These are phyloP conservation scores for Oreochromis aureus DNA, from an alignment of 2,113 vertebrate genomes.

Conservation along the genomic window DNA sequence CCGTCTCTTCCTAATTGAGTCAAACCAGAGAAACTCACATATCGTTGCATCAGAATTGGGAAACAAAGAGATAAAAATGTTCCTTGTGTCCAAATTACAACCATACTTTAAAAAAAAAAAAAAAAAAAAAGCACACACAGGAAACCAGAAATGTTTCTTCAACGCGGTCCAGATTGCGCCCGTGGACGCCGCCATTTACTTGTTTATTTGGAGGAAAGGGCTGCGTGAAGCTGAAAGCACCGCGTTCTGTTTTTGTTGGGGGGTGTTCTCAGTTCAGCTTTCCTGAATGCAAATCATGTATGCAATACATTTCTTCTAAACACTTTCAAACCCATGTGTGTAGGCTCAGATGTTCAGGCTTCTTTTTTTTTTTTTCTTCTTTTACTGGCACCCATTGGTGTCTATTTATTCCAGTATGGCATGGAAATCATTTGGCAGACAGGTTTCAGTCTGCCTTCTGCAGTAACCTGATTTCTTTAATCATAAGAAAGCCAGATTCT, in stretches of 20 bases:
- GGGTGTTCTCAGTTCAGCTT: neutral
- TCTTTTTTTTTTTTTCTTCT: neutral
- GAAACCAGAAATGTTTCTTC: neutral
- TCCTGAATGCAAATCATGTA: neutral
- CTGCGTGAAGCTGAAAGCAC: neutral
- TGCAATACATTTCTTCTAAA: neutral
- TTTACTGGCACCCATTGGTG: neutral
- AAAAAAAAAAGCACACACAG: neutral
- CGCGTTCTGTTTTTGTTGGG: neutral
- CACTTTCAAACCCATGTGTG: neutral
- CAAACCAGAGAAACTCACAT: slow-evolving; percentile 9
- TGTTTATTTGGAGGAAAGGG: neutral
- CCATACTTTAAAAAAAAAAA: neutral
- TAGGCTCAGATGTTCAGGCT: neutral
- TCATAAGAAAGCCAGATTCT: neutral
- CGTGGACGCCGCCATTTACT: neutral
- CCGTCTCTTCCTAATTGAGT: slow-evolving; percentile 13
- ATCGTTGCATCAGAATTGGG: neutral
- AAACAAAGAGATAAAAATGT: neutral
- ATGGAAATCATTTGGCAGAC: neutral
- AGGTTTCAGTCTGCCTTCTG: neutral
- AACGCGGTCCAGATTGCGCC: neutral
- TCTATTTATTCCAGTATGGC: neutral
- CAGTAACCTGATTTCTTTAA: neutral
- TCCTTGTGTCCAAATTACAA: neutral